Percentiles rank a stretch among this genome's conserved stretches.
Evolutionary conservation across 2,888 invertebrate genomes (phyloP).

Genomic region (Chrysina gloriosa): DNA sequence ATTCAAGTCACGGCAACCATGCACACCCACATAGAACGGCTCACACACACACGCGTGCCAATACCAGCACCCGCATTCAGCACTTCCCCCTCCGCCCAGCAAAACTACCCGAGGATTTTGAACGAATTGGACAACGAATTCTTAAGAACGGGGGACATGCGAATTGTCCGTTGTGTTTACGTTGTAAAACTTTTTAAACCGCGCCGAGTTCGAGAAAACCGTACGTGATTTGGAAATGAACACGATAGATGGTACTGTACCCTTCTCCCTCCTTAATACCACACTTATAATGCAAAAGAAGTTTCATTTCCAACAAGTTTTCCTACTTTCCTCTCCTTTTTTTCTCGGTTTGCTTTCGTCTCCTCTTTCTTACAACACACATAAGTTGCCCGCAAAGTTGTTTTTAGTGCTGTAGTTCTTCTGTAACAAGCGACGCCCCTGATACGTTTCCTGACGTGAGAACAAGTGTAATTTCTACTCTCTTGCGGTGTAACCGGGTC

Average conservation of each 20-base stretch:
- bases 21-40: conserved; percentile 46
- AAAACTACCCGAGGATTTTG: conserved; percentile 53
- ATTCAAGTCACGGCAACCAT: conserved; percentile 58
- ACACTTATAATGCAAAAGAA: conserved; percentile 51
- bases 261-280: conserved; percentile 37
- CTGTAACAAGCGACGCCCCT: conserved; percentile 20
- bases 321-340: conserved; percentile 41
- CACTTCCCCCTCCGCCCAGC: conserved; percentile 55
- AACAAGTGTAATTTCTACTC: conserved; percentile 38
- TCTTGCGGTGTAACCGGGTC: conserved; percentile 23
- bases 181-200: conserved; percentile 57
- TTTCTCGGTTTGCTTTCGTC: neutral
- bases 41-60: conserved; percentile 30
- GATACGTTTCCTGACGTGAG: conserved; percentile 32
- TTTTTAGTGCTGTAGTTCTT: conserved; percentile 32
- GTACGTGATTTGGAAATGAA: conserved; percentile 54
- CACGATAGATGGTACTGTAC: conserved; percentile 39
- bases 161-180: conserved; percentile 57
- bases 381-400: conserved; percentile 37
- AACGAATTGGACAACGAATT: conserved; percentile 55
- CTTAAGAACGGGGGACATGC: conserved; percentile 52
- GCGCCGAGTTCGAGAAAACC: conserved; percentile 54
- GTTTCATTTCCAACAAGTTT: conserved; percentile 48
- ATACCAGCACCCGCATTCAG: conserved; percentile 57
- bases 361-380: conserved; percentile 10